phyloP scores from a whole-genome alignment of 2,113 vertebrate species.

The Rhinolophus sinicus region DNA sequence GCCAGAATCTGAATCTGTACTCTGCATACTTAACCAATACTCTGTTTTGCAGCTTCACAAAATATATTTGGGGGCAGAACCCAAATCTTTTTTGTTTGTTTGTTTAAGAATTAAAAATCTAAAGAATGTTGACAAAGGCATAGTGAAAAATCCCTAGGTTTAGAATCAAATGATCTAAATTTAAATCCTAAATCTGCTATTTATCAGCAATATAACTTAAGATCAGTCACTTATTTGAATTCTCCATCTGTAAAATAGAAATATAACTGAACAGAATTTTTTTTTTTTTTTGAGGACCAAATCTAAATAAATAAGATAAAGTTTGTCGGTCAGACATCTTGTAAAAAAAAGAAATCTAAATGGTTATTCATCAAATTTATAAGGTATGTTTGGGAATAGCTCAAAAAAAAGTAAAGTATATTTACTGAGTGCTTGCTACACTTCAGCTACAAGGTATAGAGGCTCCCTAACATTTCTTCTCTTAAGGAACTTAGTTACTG shows the following conservation, averaged over 20 bases:
- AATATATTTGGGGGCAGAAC: neutral
- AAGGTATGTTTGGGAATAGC: neutral
- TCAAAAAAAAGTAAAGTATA: neutral
- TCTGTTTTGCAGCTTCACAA: neutral
- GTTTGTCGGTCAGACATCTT: neutral
- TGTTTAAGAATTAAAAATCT: neutral
- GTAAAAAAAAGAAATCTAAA: slow-evolving; percentile 29
- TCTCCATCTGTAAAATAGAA: neutral
- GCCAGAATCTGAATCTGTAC: neutral
- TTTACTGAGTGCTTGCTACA: too few relatives aligned
- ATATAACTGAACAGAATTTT: neutral
- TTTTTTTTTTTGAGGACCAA: neutral
- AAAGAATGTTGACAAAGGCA: neutral
- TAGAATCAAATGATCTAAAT: slow-evolving; percentile 1
- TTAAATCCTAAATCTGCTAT: neutral
- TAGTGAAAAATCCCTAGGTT: neutral
- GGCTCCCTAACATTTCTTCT: too few relatives aligned
- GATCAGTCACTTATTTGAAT: neutral
- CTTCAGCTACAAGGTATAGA: too few relatives aligned
- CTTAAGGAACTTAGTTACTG: too few relatives aligned
- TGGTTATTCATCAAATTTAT: neutral
- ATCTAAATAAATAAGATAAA: slow-evolving; percentile 32
- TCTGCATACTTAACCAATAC: neutral
- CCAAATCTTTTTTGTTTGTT: neutral
- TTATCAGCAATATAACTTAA: neutral